Base-by-base conservation (phyloP, 2,797 vertebrate genomes). In the Brachymystax lenok region DNA sequence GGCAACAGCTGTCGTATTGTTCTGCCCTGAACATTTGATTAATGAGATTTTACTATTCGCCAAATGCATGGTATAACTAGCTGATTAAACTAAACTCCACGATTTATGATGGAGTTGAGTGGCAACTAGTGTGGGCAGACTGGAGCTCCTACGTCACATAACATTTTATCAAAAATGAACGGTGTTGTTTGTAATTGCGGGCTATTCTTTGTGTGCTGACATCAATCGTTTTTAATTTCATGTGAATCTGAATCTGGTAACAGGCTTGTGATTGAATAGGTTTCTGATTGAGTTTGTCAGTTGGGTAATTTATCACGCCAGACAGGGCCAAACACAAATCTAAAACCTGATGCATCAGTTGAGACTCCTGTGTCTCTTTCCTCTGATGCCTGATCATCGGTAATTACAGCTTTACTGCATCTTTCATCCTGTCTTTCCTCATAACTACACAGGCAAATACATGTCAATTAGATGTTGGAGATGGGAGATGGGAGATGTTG, bases 281-380 rank as follows among this genome's bases (percentile, higher is more conserved):
- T 51, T 61, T 61, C 73, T 81, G 76, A 82, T 86, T 76, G 79
- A 83, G 70, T 83, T 68, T 84, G 85, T 67, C 81, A 84, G 79
- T 75, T 79, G 63, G 77, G 79, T 82, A 63, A 83, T 86, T 79
- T 79, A 67, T 72, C 59, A 21, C 68, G 33, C 24, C 74, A 35
- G 51, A 78, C 76, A 73, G 24, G 35, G 69, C 78, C 40, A 80
- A 83, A 80, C 84, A 77, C 81, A 80, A 72, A 83, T 70, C 75
- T 21, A 73, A 35, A 56, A 4, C 21, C 74, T 63, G 74, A 81
- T 76, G 24, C 50, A 73, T 80, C 69, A 64, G 74, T 81, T 79
- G 40, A 56, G 71, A 83, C 74, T 67, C 24, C 59, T 50, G 68
- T 27, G 63, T 79, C 69, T 80, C 28, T 70, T 52, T 59, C 6